phyloP scores from a whole-genome alignment of 2,888 invertebrate genomes.

The Eupithecia tripunctaria region DNA sequence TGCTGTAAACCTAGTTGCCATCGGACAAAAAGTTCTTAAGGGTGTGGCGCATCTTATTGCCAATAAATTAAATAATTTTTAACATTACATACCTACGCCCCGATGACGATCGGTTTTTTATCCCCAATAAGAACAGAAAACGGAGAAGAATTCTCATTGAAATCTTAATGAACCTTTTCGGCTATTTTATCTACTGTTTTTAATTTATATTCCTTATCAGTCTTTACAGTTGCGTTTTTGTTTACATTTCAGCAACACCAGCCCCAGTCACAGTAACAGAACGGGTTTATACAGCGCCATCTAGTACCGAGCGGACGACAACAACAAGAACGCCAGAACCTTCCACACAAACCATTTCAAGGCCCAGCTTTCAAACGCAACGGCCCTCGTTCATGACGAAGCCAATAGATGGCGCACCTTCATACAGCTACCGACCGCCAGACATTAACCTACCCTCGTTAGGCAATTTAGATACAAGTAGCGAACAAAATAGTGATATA shows the following conservation, averaged over 20 bases:
- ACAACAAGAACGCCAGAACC: conserved; percentile 60
- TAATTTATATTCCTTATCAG: too few species aligned
- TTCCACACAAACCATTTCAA: conserved; percentile 66
- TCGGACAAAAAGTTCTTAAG: too few species aligned
- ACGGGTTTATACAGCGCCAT: conserved; percentile 70
- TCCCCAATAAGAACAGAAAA: too few species aligned
- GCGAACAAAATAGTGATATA: conserved; percentile 84
- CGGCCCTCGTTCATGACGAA: conserved; percentile 82
- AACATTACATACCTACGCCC: too few species aligned
- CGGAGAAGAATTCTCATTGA: too few species aligned
- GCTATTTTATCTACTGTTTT: too few species aligned
- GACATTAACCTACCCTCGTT: conserved; percentile 77
- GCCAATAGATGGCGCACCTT: conserved; percentile 81
- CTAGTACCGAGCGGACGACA: conserved; percentile 64
- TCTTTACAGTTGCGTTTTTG: conserved; percentile 22
- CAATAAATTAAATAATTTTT: too few species aligned
- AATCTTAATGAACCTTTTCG: too few species aligned
- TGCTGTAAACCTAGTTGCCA: too few species aligned
- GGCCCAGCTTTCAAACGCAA: conserved; percentile 74
- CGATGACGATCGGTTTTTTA: too few species aligned
- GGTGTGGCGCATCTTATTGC: too few species aligned
- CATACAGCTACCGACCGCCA: conserved; percentile 77
- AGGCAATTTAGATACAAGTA: conserved; percentile 79
- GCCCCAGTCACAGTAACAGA: conserved; percentile 68
- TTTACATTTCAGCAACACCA: conserved; percentile 62